Conservation (phyloP, 2,113 vertebrate species). For the Sylvicapra grimmia region DNA sequence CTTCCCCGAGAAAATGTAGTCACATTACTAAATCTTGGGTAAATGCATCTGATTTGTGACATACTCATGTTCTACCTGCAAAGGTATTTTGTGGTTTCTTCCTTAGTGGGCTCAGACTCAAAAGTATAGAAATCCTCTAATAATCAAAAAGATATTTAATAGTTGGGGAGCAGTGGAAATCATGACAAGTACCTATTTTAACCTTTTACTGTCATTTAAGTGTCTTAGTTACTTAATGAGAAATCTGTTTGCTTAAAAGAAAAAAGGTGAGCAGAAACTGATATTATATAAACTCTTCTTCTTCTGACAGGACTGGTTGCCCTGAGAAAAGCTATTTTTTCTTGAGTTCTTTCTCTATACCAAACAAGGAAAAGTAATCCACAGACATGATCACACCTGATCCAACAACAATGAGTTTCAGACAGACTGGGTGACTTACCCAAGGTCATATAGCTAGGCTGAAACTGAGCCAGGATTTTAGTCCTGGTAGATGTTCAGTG, state of each 20-base stretch:
- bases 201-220: neutral
- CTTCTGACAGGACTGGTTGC: neutral
- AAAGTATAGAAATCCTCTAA: neutral
- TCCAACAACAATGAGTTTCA: neutral
- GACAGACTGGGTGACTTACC: neutral
- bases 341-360: neutral
- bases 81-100: neutral
- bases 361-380: neutral
- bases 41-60: neutral
- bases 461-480: neutral
- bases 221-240: neutral
- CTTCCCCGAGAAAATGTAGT: neutral
- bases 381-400: neutral
- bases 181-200: neutral
- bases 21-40: neutral
- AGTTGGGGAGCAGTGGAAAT: neutral
- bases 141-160: neutral
- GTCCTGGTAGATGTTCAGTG: neutral
- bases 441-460: neutral
- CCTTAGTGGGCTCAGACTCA: neutral
- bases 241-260: neutral
- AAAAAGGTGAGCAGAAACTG: neutral
- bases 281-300: neutral
- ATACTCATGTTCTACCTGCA: neutral
- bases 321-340: neutral